phyloP scores from a whole-genome alignment of 2,113 vertebrate species.

The Riparia riparia region DNA sequence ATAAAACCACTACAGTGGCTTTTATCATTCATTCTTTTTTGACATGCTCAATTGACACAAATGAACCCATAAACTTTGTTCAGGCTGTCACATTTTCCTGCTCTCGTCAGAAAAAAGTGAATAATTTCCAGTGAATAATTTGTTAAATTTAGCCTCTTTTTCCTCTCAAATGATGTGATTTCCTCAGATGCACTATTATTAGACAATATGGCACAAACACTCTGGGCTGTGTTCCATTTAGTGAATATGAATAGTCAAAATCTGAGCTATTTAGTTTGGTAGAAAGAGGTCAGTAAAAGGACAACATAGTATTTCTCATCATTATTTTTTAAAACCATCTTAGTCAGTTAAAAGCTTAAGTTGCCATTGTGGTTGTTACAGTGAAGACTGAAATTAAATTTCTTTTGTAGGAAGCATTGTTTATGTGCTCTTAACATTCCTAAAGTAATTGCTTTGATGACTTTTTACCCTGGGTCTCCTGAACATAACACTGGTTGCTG shows the following conservation, averaged over 20 bases:
- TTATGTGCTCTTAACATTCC: neutral
- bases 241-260: slow-evolving; percentile 46
- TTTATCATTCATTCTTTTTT: slow-evolving; percentile 60
- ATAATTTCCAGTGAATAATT: slow-evolving; percentile 45
- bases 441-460: neutral
- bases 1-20: neutral
- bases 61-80: slow-evolving; percentile 57
- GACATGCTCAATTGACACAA: slow-evolving; percentile 28
- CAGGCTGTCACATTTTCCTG: slow-evolving; percentile 43
- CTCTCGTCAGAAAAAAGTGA: slow-evolving; percentile 47
- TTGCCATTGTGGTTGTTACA: neutral
- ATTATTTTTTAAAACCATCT: neutral
- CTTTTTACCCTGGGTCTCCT: neutral
- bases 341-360: neutral
- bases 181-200: slow-evolving; percentile 51
- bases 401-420: neutral
- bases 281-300: neutral
- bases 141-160: slow-evolving; percentile 61
- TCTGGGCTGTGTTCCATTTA: neutral
- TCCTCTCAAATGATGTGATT: neutral
- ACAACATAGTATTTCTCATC: neutral
- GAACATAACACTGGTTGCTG: neutral
- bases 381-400: neutral
- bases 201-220: neutral
- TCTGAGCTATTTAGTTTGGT: neutral